Conservation (phyloP, 2,888 invertebrate genomes). For the Cyclophora albipunctata region DNA sequence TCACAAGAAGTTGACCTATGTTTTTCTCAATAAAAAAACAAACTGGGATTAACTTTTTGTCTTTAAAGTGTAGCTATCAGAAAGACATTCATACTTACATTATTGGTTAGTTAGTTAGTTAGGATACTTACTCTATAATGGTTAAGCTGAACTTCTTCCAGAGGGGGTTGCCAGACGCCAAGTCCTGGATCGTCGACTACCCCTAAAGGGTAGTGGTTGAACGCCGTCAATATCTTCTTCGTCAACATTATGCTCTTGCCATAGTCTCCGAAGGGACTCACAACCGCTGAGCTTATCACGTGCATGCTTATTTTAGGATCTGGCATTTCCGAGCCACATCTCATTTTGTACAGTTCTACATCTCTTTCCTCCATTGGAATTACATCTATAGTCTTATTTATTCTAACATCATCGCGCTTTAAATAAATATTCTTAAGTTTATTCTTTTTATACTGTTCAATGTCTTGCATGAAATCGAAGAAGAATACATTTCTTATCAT, state of each 20-base stretch:
- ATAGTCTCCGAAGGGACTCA: conserved; percentile 79
- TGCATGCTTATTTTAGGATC: conserved; percentile 65
- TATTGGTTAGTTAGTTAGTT: no score
- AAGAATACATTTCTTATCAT: conserved; percentile 81
- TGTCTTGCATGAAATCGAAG: conserved; percentile 71
- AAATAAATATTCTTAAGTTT: conserved; percentile 35
- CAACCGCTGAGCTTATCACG: conserved; percentile 69
- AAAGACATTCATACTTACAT: no score
- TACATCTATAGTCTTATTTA: conserved; percentile 38
- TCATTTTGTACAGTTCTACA: conserved; percentile 31
- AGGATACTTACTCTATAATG: conserved; percentile 74
- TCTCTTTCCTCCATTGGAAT: conserved; percentile 33
- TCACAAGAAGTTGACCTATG: no score
- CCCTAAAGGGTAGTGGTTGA: conserved; percentile 84
- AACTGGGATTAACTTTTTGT: no score
- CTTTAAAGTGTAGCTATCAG: no score
- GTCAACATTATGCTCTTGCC: conserved; percentile 83
- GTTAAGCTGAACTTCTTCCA: conserved; percentile 77
- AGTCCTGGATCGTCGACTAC: conserved; percentile 60
- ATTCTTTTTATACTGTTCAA: conserved; percentile 34
- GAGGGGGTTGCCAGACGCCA: conserved; percentile 74
- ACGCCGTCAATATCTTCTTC: conserved; percentile 79
- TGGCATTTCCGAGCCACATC: conserved; percentile 41
- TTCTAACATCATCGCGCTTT: conserved; percentile 63
- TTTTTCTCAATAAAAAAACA: no score